Conservation (phyloP, 2,113 vertebrate genomes). For the Callopanchax toddi region DNA sequence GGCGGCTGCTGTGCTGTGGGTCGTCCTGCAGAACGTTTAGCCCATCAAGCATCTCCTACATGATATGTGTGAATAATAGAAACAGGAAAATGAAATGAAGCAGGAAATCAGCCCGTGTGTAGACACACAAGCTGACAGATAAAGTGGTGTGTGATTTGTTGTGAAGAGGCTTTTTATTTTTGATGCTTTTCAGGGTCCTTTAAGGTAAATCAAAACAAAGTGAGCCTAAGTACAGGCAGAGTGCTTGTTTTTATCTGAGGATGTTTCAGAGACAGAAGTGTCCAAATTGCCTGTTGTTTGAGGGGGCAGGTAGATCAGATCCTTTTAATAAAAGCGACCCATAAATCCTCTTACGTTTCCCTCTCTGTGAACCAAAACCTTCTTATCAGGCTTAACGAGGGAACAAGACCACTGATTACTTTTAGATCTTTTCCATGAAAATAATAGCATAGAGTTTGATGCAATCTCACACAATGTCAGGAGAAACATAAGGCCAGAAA, state of each 20-base stretch:
- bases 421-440: slow-evolving; percentile 77
- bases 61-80: slow-evolving; percentile 65
- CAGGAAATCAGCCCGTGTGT: slow-evolving; percentile 53
- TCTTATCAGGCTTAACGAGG: slow-evolving; percentile 75
- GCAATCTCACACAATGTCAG: slow-evolving; percentile 65
- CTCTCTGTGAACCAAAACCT: slow-evolving; percentile 65
- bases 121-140: slow-evolving; percentile 56
- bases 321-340: slow-evolving; percentile 71
- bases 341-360: slow-evolving; percentile 79
- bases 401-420: slow-evolving; percentile 77
- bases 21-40: slow-evolving; percentile 58
- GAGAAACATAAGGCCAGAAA: slow-evolving; percentile 48
- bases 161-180: slow-evolving; percentile 65
- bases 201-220: slow-evolving; percentile 46
- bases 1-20: slow-evolving; percentile 51
- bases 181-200: slow-evolving; percentile 26
- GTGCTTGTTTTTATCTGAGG: slow-evolving; percentile 30
- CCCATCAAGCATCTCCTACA: slow-evolving; percentile 60
- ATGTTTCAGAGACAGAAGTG: slow-evolving; percentile 59
- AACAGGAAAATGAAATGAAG: slow-evolving; percentile 64
- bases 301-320: slow-evolving; percentile 81
- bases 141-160: slow-evolving; percentile 59
- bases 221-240: slow-evolving; percentile 7
- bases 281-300: slow-evolving; percentile 65
- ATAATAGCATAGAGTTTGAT: slow-evolving; percentile 80